These are phyloP conservation scores for Theocolax elegans DNA, from an alignment of 1,140 invertebrate species.

Conservation along the genomic window DNA sequence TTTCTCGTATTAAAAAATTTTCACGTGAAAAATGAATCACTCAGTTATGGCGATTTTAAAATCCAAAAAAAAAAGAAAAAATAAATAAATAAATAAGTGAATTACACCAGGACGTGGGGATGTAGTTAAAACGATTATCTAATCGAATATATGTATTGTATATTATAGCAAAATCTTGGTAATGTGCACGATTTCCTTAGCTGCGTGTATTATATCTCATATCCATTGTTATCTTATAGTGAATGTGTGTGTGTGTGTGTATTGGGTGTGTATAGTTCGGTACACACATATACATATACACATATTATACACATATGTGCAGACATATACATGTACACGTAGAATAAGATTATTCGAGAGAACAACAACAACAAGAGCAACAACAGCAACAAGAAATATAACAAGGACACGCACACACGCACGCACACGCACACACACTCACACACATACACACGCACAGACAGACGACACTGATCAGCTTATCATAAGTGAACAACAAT, in stretches of 20 bases:
- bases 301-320: no score
- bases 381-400: constrained; percentile 55
- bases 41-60: no score
- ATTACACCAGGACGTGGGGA: constrained; percentile 23
- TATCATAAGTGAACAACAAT: constrained; percentile 50
- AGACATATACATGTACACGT: no score
- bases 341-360: constrained; percentile 54
- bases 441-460: neutral
- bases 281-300: no score
- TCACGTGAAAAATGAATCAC: no score
- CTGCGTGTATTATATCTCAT: neutral
- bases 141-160: no score
- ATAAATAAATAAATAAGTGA: no score
- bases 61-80: neutral
- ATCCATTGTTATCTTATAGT: neutral
- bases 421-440: neutral
- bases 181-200: constrained; percentile 12
- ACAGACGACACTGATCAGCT: constrained; percentile 65
- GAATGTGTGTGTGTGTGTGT: neutral
- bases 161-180: neutral
- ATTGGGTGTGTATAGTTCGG: neutral
- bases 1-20: no score
- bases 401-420: constrained; percentile 17
- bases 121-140: constrained; percentile 31
- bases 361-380: constrained; percentile 59